Evolutionary conservation across 2,888 invertebrate species (phyloP), one percentile per base, ranked within the genome.

Genomic region (Taphrorychus bicolor): DNA sequence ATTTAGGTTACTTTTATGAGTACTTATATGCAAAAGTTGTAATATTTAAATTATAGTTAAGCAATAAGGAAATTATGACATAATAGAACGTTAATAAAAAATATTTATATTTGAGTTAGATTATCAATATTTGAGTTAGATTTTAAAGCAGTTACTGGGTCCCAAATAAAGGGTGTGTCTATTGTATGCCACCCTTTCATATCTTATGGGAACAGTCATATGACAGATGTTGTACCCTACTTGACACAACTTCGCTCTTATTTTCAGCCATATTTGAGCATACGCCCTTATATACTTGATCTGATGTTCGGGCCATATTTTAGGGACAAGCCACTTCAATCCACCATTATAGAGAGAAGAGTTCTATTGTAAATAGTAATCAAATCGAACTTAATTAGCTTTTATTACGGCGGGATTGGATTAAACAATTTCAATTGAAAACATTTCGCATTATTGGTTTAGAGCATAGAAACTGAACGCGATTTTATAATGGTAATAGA

Each of bases 221-320:
- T 77, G 76, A 77, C 76, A 77, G 76, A 77, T 77, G 76, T 74
- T 75, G 74, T 71, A 74, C 75, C 75, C 74, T 71, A 75, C 75
- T 76, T 76, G 75, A 76, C 74, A 73, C 73, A 73, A 70, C 73
- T 72, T 70, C 67, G 65, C 72, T 65, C 71, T 71, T 69, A 65
- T 67, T 63, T n/a, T 59, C 62, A 59, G 69, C 68, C 70, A 68
- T 69, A 45, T 61, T 57, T 18, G 57, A 63, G 42, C 65, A 59
- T 68, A 68, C 62, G 60, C 69, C 69, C 69, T 69, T 62, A 45
- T 59, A 70, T 19, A 59, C 66, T 72, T 66, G 67, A 69, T 74
- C 72, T 72, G 72, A 70, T 73, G 71, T 73, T 69, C 59, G 71
- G 71, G 73, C 72, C 71, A 72, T 67, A 71, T 71, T 69, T 65